Evolutionary conservation across 35 echinoderm and acorn worm species (phyloP).

Genomic region (Amphiura filiformis): DNA sequence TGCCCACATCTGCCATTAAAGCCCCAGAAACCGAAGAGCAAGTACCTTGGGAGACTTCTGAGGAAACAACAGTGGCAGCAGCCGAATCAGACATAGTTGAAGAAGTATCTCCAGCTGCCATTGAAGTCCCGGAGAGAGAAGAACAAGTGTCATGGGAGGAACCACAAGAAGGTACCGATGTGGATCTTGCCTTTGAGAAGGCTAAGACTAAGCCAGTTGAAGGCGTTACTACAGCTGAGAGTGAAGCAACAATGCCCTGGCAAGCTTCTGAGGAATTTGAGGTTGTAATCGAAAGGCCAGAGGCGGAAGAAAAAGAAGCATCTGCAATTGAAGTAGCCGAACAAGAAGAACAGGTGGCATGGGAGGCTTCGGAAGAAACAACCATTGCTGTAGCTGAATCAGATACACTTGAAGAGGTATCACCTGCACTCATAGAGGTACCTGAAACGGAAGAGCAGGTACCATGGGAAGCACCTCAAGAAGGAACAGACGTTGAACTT

Average conservation of each 20-base stretch:
- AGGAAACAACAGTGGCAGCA: too few relatives aligned
- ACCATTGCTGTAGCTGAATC: too few relatives aligned
- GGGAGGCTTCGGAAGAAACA: not conserved
- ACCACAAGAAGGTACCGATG: not conserved
- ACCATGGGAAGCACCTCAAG: not conserved
- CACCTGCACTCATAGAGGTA: not conserved
- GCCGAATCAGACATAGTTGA: not conserved
- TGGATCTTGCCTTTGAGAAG: not conserved
- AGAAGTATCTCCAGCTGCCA: not conserved
- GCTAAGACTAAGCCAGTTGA: not conserved
- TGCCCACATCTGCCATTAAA: not conserved
- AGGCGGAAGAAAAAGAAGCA: not conserved
- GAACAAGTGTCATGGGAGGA: not conserved
- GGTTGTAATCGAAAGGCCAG: not conserved
- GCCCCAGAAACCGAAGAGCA: not conserved
- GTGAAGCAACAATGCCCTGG: not conserved
- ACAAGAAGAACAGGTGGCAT: not conserved
- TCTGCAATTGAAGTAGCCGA: not conserved
- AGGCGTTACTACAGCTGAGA: not conserved
- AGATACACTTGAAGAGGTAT: not conserved
- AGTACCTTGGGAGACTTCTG: not conserved
- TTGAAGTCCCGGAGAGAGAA: not conserved
- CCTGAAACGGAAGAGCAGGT: not conserved
- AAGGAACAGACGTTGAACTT: not conserved
- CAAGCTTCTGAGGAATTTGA: not conserved